phyloP scores from a whole-genome alignment of 1,140 invertebrate species.

The Dreissena polymorpha region DNA sequence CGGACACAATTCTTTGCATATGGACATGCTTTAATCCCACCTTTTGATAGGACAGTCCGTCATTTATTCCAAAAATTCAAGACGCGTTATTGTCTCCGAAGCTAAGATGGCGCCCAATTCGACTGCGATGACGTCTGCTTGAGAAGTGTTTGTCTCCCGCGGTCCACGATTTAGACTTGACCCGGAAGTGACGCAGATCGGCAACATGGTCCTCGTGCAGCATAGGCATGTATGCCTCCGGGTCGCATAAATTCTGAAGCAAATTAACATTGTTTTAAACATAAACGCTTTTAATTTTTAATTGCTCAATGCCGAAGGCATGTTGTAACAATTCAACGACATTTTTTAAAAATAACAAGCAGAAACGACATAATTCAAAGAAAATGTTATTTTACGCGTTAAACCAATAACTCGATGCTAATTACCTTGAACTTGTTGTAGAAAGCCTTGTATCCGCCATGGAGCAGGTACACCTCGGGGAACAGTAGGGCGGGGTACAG shows the following conservation, averaged over 20 bases:
- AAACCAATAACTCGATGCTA: no score
- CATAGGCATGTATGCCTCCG: conserved; percentile 8
- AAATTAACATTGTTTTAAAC: neutral
- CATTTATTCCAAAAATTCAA: no score
- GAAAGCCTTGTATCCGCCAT: conserved; percentile 96
- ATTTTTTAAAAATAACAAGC: no score
- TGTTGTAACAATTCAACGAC: no score
- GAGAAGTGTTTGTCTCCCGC: conserved; percentile 57
- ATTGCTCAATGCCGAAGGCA: no score
- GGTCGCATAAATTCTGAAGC: conserved; percentile 15
- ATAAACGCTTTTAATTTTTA: no score
- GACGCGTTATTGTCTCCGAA: no score
- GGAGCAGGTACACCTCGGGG: conserved; percentile 87
- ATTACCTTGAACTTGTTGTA: conserved; percentile 83
- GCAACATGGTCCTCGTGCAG: conserved; percentile 81
- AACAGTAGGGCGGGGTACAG: neutral
- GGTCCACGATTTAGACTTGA: conserved; percentile 86
- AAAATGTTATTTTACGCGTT: no score
- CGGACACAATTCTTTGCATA: no score
- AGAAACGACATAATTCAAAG: no score
- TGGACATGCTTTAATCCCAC: no score
- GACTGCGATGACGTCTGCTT: conserved; percentile 36
- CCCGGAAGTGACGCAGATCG: conserved; percentile 87
- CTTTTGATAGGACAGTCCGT: no score
- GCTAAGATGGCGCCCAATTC: neutral